Base-by-base conservation (phyloP, 92 coral and sea anemone species). In the Palythoa heliodiscus region DNA sequence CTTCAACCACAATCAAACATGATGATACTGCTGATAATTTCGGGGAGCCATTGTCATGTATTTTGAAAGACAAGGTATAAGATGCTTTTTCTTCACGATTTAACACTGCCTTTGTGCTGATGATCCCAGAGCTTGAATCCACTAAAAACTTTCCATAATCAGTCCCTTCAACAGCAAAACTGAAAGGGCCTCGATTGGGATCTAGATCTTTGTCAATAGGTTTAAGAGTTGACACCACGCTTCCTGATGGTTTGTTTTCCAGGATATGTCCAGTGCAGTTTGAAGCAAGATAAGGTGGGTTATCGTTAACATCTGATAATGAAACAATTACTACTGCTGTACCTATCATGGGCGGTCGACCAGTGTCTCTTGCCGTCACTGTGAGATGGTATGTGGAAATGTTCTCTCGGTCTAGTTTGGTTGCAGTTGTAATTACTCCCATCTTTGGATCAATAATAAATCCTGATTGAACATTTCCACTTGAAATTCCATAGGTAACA, bases 141-240 rank as follows among this genome's bases (percentile, higher is more conserved):
- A 97, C 82, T 53, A 71, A 80, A 92, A 97, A 97, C 86, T 92
- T 93, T 23, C 93, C 95, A 20, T 85, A 84, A 79, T 93, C 83
- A 52, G 86, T 86, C 67, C 92, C 93, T 20, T 71, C 76, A 77
- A 97, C 90, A 48, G 79, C 83, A 76, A 91, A 97, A 9, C 82
- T 88, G 85, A 67, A 97, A 0, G 99, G 99, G 11, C 98, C 99
- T 76, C 88, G 87, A 75, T 95, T 91, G 37, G 99, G 99, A 78
- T 91, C 91, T 7, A 89, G 17, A 82, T 97, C 99, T 6, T 70
- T 79, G 85, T 97, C 99, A 66, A 82, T 63, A 2, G 99, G 94
- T 71, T 78, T 82, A 58, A 97, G 82, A n/a, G 90, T 93, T 29
- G 85, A 82, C 14, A 97, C 98, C 7, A 25, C 75, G 25, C 95